Evolutionary conservation across 1,140 invertebrate species (phyloP), one percentile per base, ranked within the genome.

Genomic region (Sinonovacula constricta): DNA sequence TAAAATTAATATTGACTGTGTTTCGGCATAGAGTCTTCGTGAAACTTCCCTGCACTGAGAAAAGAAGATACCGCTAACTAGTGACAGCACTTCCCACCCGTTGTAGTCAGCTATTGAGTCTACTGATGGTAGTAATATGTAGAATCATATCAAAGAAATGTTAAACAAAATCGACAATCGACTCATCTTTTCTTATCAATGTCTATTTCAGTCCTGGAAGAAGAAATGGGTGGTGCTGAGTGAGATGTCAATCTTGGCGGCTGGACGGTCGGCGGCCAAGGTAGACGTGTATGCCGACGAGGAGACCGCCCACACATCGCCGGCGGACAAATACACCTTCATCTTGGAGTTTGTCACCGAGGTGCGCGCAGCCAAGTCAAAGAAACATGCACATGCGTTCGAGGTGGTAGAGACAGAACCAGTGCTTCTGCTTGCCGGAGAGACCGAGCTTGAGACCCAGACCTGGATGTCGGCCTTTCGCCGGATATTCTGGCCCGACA

Each of bases 221-320:
- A 69, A 79, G 15, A 79, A 81, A 54, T 87, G 84, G 84, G 79
- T 85, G n/a, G 79, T 83, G n/a, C 67, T 87, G n/a, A 83, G 80
- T 49, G 72, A 83, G 69, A 84, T 87, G 79, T 81, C 65, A 1
- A 81, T 85, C 51, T 62, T 84, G 28, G 66, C 80, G 1, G 82
- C 83, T 10, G 75, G 67, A 3, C 56, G 75, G 12, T 59, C 71
- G n/a, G 69, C 70, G 0, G 84, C 83, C n/a, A 79, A 81, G 34
- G 59, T 87, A 0, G 84, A 86, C 69, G 24, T 87, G 0, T 85
- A 81, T 54, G 24, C 59, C 28, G 69, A 80, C 62, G 80, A 82
- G 24, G 49, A 83, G 18, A 65, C 71, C 18, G 75, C 80, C 24
- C 49, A n/a, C 12, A 34, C 28, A 22, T 51, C 70, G 2, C 62